These are phyloP conservation scores for Chaetogeoica ovagalla DNA, from an alignment of 2,888 invertebrate genomes.

Conservation along the genomic window DNA sequence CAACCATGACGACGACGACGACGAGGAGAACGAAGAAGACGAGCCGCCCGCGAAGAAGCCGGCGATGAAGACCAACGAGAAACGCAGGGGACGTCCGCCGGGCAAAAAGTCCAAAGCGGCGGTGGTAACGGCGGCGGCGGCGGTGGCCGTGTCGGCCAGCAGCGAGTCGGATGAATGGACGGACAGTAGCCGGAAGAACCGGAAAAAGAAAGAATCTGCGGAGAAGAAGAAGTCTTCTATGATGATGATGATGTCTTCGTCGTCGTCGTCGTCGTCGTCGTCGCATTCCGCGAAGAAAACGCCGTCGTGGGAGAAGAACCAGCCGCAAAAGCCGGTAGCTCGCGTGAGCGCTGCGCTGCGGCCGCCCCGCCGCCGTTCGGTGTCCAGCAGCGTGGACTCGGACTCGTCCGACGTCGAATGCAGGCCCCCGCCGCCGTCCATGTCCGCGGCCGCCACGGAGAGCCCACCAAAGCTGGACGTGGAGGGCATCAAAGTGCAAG, in stretches of 20 bases:
- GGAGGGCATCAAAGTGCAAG: conserved; percentile 65
- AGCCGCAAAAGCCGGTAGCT: conserved; percentile 37
- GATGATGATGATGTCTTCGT: too few species aligned
- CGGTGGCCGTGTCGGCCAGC: conserved; percentile 23
- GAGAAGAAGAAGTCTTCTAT: not conserved
- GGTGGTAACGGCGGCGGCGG: not conserved
- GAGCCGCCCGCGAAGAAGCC: conserved; percentile 5
- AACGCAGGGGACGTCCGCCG: conserved; percentile 48
- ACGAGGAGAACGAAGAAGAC: conserved; percentile 51
- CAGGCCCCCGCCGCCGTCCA: not conserved
- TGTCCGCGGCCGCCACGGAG: conserved; percentile 57
- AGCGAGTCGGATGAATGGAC: conserved; percentile 50
- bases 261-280: conserved; percentile 2
- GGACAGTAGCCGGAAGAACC: conserved; percentile 33
- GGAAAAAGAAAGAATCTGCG: conserved; percentile 24
- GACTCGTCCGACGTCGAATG: conserved; percentile 47
- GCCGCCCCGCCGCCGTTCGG: conserved; percentile 14
- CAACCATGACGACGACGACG: not conserved
- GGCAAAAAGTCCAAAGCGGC: conserved; percentile 29
- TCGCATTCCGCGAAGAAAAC: conserved; percentile 45
- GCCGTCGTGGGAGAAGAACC: conserved; percentile 45
- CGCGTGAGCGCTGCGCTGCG: conserved; percentile 38
- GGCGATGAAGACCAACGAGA: conserved; percentile 34
- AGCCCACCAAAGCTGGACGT: conserved; percentile 61
- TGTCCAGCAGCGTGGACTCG: conserved; percentile 45